Evolutionary conservation across 2,113 vertebrate species (phyloP).

Genomic region (Petrocephalus microphthalmus): DNA sequence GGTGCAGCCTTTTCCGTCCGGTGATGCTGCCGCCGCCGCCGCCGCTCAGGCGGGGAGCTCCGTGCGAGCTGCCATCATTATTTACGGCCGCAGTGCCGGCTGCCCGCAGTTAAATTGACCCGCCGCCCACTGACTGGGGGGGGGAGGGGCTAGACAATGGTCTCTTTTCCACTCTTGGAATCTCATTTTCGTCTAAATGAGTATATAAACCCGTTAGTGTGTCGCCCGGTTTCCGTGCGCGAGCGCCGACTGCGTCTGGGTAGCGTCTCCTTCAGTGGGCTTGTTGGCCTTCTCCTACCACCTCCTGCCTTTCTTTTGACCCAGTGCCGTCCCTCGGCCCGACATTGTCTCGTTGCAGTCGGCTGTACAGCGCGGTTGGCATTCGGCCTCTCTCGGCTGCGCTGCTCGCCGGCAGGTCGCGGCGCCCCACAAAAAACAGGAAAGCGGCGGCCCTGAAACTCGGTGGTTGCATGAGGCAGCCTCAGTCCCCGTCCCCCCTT

Average conservation of each 20-base stretch:
- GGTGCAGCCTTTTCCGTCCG: slow-evolving; percentile 59
- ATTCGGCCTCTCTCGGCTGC: neutral
- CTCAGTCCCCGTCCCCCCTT: neutral
- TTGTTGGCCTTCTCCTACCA: slow-evolving; percentile 14
- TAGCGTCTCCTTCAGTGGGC: slow-evolving; percentile 28
- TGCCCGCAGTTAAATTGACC: slow-evolving; percentile 60
- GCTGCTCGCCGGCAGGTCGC: neutral
- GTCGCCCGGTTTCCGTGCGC: slow-evolving; percentile 45
- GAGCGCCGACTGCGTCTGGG: slow-evolving; percentile 48
- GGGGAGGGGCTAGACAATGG: slow-evolving; percentile 47
- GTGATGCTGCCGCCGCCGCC: slow-evolving; percentile 59
- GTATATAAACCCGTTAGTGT: slow-evolving; percentile 50
- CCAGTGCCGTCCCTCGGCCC: neutral
- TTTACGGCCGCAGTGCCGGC: slow-evolving; percentile 57
- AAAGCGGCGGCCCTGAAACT: neutral
- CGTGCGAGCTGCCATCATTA: slow-evolving; percentile 58
- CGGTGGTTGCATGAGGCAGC: neutral
- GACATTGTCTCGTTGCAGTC: neutral
- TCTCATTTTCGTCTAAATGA: slow-evolving; percentile 60
- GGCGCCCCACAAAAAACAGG: neutral
- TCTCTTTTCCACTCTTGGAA: slow-evolving; percentile 58
- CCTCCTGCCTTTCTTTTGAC: neutral
- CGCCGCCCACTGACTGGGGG: slow-evolving; percentile 63
- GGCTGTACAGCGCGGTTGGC: neutral
- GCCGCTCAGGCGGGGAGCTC: slow-evolving; percentile 52